Evolutionary conservation across 1,140 invertebrate genomes (phyloP).

Genomic region (Drosophila mayri): DNA sequence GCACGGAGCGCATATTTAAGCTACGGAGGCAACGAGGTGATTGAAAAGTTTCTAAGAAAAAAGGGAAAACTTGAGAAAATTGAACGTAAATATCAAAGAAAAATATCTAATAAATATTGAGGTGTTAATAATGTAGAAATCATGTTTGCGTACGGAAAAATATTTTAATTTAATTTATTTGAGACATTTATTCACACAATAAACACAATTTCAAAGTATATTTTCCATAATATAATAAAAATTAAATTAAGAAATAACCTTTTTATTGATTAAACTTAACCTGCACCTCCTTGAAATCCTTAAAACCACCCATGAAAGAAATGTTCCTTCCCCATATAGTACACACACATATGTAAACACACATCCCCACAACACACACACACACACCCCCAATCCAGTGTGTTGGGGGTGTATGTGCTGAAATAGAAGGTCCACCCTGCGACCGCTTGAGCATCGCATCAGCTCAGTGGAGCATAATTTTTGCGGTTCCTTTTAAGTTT

Average conservation of each 20-base stretch:
- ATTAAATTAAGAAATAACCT: not conserved
- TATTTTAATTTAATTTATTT: too few relatives aligned
- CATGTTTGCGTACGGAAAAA: not conserved
- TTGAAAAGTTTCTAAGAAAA: not conserved
- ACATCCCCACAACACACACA: not conserved
- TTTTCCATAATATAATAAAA: not conserved
- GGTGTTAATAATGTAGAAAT: not conserved
- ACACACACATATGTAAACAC: constrained; percentile 3
- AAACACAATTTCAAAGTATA: too few relatives aligned
- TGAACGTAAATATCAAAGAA: not conserved
- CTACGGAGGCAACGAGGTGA: not conserved
- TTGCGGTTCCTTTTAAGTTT: constrained; percentile 84
- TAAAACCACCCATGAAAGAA: constrained; percentile 16
- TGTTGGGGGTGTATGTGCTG: not conserved
- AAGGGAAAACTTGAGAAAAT: too few relatives aligned
- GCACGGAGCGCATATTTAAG: not conserved
- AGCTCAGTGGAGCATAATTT: constrained; percentile 83
- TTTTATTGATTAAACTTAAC: not conserved
- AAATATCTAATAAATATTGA: not conserved
- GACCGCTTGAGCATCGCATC: constrained; percentile 43
- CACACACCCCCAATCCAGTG: not conserved
- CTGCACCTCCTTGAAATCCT: not conserved
- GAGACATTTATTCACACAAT: too few relatives aligned
- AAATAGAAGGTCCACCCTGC: constrained; percentile 44
- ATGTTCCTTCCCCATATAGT: not conserved